Conservation (phyloP, 2,888 invertebrate species). For the Yponomeuta cagnagella region DNA sequence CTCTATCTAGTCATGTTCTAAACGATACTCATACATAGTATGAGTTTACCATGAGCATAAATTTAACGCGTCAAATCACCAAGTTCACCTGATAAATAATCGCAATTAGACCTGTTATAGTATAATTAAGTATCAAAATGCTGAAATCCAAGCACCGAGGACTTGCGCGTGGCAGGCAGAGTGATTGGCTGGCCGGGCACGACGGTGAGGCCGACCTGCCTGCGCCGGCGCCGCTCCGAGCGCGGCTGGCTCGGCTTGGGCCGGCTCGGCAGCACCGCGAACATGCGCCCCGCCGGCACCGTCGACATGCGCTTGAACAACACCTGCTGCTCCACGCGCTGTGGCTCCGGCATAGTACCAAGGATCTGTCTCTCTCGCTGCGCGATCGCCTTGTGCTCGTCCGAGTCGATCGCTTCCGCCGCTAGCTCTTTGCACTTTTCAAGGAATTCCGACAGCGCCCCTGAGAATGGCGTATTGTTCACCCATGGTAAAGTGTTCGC, state of each 20-base stretch:
- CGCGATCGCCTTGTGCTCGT: conserved; percentile 55
- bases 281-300: conserved; percentile 53
- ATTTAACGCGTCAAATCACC: no score
- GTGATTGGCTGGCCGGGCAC: conserved; percentile 52
- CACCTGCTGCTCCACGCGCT: conserved; percentile 50
- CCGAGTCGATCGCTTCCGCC: conserved; percentile 43
- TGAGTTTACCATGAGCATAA: no score
- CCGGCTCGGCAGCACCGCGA: conserved; percentile 54
- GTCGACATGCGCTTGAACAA: conserved; percentile 62
- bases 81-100: no score
- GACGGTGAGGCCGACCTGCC: conserved; percentile 55
- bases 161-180: conserved; percentile 46
- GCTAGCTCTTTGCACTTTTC: conserved; percentile 58
- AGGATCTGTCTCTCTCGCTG: conserved; percentile 53
- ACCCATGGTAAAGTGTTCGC: conserved; percentile 62
- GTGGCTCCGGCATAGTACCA: conserved; percentile 47
- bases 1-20: no score
- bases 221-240: conserved; percentile 45
- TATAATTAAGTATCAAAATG: conserved; percentile 49
- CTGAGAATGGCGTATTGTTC: conserved; percentile 56
- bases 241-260: conserved; percentile 31
- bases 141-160: conserved; percentile 49
- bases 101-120: not conserved
- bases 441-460: conserved; percentile 57
- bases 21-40: no score